Conservation (phyloP, 2,888 invertebrate species). For the Cataglyphis altisquamis region DNA sequence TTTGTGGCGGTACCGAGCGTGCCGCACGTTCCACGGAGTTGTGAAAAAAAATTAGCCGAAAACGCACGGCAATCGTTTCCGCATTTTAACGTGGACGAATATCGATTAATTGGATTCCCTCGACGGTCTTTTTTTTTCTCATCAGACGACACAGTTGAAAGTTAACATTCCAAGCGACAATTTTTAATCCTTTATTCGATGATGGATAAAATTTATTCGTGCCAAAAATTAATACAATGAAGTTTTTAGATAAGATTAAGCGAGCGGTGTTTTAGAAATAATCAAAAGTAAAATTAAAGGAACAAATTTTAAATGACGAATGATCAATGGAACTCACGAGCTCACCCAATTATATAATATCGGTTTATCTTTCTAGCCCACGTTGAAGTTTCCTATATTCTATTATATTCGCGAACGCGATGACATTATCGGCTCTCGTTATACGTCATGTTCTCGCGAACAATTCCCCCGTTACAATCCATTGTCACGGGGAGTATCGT, state of each 20-base stretch:
- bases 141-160: conserved; percentile 57
- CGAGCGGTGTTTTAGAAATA: background rate
- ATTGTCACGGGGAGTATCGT: conserved; percentile 35
- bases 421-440: conserved; percentile 31
- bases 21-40: conserved; percentile 45
- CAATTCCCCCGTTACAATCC: conserved; percentile 8
- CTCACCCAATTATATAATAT: background rate
- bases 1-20: conserved; percentile 45
- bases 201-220: conserved; percentile 18
- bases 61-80: conserved; percentile 52
- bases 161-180: conserved; percentile 45
- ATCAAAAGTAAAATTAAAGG: background rate
- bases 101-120: conserved; percentile 74
- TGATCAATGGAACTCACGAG: background rate
- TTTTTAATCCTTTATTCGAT: conserved; percentile 16
- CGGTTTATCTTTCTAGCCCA: background rate
- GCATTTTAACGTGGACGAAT: conserved; percentile 70
- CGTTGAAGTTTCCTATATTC: background rate
- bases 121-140: conserved; percentile 60
- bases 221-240: background rate
- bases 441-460: conserved; percentile 16
- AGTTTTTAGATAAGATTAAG: conserved; percentile 9
- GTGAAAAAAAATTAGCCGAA: conserved; percentile 40
- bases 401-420: background rate
- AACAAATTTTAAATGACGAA: background rate